A percentile compares a stretch with the other conserved stretches of the same genome.
Conservation (phyloP, 2,888 invertebrate species). For the Ecliptopera silaceata region DNA sequence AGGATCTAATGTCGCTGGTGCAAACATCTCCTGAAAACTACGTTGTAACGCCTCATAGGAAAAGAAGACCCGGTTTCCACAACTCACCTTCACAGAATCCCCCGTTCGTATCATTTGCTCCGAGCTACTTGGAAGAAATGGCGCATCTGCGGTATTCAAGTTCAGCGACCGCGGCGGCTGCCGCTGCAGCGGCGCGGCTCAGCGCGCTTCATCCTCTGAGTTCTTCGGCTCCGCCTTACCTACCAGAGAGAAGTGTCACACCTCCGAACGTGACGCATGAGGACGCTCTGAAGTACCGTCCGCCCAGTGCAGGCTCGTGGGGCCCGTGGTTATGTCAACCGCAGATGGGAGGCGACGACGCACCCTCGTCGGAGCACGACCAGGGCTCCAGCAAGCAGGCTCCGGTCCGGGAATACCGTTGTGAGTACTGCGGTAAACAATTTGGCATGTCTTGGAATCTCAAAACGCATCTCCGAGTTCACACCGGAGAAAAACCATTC, state of each 20-base stretch:
- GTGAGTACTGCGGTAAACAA: slow-evolving; percentile 95
- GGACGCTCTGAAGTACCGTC: slow-evolving; percentile 84
- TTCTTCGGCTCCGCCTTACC: slow-evolving; percentile 88
- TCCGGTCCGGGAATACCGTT: slow-evolving; percentile 92
- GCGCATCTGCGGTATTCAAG: slow-evolving; percentile 84
- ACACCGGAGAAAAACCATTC: slow-evolving; percentile 95
- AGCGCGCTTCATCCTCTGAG: slow-evolving; percentile 85
- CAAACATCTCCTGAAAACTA: slow-evolving; percentile 91
- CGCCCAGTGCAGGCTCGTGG: slow-evolving; percentile 89
- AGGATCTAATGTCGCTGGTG: slow-evolving; percentile 86
- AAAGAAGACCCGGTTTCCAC: slow-evolving; percentile 93
- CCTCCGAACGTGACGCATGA: slow-evolving; percentile 84
- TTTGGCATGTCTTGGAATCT: slow-evolving; percentile 97
- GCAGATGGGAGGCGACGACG: slow-evolving; percentile 82
- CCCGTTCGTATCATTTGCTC: slow-evolving; percentile 92
- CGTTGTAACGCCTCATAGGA: slow-evolving; percentile 93
- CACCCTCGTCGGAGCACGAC: slow-evolving; percentile 76
- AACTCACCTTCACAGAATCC: slow-evolving; percentile 94
- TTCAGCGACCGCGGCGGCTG: slow-evolving; percentile 83
- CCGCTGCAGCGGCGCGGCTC: slow-evolving; percentile 79
- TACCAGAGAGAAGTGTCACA: slow-evolving; percentile 84
- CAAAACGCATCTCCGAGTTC: slow-evolving; percentile 93
- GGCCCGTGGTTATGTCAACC: slow-evolving; percentile 87
- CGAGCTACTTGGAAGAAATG: slow-evolving; percentile 89
- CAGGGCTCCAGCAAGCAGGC: slow-evolving; percentile 82